A percentile compares a stretch with the other conserved stretches of the same genome.
Evolutionary conservation across 2,113 vertebrate genomes (phyloP).

Genomic region (Oryzias celebensis): DNA sequence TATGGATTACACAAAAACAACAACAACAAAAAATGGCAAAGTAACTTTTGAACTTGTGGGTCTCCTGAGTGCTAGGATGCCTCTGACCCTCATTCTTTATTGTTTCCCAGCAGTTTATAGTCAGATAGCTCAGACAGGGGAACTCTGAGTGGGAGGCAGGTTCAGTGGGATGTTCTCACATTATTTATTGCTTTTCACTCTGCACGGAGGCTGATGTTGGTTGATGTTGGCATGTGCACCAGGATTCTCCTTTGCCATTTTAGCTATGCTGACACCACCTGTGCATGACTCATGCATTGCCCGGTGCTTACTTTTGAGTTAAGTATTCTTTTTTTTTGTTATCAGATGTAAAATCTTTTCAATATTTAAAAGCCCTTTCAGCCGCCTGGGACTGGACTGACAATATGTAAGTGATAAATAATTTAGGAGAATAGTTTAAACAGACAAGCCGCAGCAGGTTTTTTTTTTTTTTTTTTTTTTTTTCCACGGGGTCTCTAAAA

Average conservation of each 20-base stretch:
- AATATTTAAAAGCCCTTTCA: conserved; percentile 44
- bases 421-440: conserved; percentile 54
- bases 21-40: conserved; percentile 53
- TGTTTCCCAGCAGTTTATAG: conserved; percentile 46
- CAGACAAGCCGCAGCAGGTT: conserved; percentile 39
- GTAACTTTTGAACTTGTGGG: conserved; percentile 23
- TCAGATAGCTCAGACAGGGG: conserved; percentile 17
- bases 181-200: conserved; percentile 44
- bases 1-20: conserved; percentile 56
- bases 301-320: conserved; percentile 38
- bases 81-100: conserved; percentile 27
- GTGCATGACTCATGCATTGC: conserved; percentile 44
- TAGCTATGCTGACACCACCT: conserved; percentile 35
- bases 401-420: conserved; percentile 60
- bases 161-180: conserved; percentile 38
- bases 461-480: conserved; percentile 26
- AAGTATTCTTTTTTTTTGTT: background rate
- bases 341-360: conserved; percentile 44
- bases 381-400: conserved; percentile 31
- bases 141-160: conserved; percentile 53
- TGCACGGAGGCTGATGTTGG: conserved; percentile 25
- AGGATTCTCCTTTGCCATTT: conserved; percentile 47
- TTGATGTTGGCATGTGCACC: conserved; percentile 39
- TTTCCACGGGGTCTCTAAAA: background rate
- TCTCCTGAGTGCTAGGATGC: conserved; percentile 26